These are phyloP conservation scores for Tupaia chinensis DNA, from an alignment of 2,113 vertebrate genomes.

Conservation along the genomic window DNA sequence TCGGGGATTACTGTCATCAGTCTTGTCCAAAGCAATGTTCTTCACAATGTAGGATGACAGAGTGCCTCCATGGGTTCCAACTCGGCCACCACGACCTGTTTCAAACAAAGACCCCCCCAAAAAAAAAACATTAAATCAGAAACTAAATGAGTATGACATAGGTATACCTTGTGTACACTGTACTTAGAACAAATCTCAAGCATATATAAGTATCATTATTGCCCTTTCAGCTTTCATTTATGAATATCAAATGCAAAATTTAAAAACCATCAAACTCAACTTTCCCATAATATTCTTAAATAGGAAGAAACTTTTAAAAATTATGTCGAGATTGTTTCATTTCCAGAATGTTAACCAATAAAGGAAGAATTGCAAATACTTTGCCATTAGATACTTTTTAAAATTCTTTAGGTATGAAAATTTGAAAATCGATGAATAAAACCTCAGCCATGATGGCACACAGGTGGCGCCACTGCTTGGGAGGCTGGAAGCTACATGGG, in stretches of 20 bases:
- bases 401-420: neutral
- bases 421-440: constrained; percentile 55
- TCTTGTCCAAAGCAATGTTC: constrained; percentile 98
- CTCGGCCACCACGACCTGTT: constrained; percentile 96
- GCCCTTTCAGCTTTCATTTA: neutral
- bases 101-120: neutral
- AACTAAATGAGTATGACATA: neutral
- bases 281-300: neutral
- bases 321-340: neutral
- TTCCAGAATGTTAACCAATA: neutral
- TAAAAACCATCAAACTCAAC: neutral
- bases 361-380: neutral
- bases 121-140: neutral
- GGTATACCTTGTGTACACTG: neutral
- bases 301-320: neutral
- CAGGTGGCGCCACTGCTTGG: no score
- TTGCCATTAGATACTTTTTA: neutral
- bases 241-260: neutral
- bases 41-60: constrained; percentile 99
- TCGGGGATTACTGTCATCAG: constrained; percentile 97
- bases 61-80: constrained; percentile 96
- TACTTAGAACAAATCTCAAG: neutral
- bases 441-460: neutral
- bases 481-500: no score
- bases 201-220: neutral